These are phyloP conservation scores for Dromius quadrimaculatus DNA, from an alignment of 2,888 invertebrate genomes.

Conservation along the genomic window DNA sequence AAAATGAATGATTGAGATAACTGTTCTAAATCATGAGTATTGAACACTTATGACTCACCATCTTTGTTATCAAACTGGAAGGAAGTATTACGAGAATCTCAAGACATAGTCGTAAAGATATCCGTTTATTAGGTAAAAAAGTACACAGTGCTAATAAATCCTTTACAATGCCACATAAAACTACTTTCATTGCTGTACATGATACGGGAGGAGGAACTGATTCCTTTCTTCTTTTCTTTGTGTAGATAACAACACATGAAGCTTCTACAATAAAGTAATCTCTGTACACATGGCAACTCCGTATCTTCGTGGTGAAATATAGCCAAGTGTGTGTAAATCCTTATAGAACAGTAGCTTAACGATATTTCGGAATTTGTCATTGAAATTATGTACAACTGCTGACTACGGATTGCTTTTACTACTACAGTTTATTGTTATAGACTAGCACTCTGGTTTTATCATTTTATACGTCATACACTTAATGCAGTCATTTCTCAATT, in stretches of 20 bases:
- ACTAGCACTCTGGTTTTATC: constrained; percentile 6
- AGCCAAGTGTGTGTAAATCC: not conserved
- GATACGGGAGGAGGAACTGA: constrained; percentile 23
- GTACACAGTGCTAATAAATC: constrained; percentile 36
- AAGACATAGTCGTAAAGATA: constrained; percentile 34
- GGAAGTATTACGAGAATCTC: no score
- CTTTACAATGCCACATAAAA: constrained; percentile 45
- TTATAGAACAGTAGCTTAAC: not conserved
- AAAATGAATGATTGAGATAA: no score
- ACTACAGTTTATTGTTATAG: no score
- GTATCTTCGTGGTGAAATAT: constrained; percentile 2
- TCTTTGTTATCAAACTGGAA: no score
- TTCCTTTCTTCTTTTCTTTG: constrained; percentile 25
- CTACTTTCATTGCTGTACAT: constrained; percentile 38
- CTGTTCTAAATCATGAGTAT: no score
- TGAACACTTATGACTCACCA: no score
- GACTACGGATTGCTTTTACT: constrained; percentile 16
- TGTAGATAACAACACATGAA: constrained; percentile 33
- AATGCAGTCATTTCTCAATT: constrained; percentile 53
- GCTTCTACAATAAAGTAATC: constrained; percentile 27
- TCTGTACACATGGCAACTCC: constrained; percentile 33
- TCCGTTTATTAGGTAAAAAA: constrained; percentile 39
- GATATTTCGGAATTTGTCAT: constrained; percentile 25
- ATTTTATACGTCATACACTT: constrained; percentile 3
- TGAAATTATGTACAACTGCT: constrained; percentile 25